phyloP scores from a whole-genome alignment of 2,888 invertebrate genomes.

The Zonitis immaculata region DNA sequence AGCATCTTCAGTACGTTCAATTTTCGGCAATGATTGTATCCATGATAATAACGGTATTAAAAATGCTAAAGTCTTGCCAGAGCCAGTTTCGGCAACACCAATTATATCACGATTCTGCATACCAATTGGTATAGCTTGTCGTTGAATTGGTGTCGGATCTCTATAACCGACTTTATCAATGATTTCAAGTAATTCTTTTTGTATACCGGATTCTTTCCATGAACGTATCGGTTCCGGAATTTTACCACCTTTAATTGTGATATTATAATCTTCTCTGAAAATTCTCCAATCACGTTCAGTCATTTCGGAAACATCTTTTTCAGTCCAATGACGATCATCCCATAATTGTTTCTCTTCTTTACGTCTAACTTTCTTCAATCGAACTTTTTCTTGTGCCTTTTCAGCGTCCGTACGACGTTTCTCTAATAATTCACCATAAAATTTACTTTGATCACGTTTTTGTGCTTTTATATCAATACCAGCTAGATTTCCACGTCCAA shows the following conservation, averaged over 20 bases:
- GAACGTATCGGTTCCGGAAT: conserved; percentile 94
- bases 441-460: conserved; percentile 92
- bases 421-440: conserved; percentile 93
- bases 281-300: conserved; percentile 99
- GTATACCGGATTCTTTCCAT: conserved; percentile 93
- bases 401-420: conserved; percentile 93
- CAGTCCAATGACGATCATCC: conserved; percentile 99
- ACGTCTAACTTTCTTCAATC: conserved; percentile 86
- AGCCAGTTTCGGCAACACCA: conserved; percentile 97
- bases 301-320: conserved; percentile 92
- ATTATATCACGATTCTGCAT: conserved; percentile 93
- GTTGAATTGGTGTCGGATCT: conserved; percentile 98
- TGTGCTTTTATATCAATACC: conserved; percentile 97
- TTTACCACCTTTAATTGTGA: conserved; percentile 94
- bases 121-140: conserved; percentile 99
- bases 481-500: conserved; percentile 95
- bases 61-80: conserved; percentile 96
- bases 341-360: conserved; percentile 98
- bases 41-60: conserved; percentile 94
- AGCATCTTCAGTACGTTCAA: conserved; percentile 82
- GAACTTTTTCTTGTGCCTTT: conserved; percentile 91
- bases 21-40: conserved; percentile 97
- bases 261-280: conserved; percentile 98
- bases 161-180: conserved; percentile 93
- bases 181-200: conserved; percentile 86